A percentile compares a stretch with the other conserved stretches of the same genome.
Evolutionary conservation across 2,888 invertebrate species (phyloP).

Genomic region (Harpalus rufipes): DNA sequence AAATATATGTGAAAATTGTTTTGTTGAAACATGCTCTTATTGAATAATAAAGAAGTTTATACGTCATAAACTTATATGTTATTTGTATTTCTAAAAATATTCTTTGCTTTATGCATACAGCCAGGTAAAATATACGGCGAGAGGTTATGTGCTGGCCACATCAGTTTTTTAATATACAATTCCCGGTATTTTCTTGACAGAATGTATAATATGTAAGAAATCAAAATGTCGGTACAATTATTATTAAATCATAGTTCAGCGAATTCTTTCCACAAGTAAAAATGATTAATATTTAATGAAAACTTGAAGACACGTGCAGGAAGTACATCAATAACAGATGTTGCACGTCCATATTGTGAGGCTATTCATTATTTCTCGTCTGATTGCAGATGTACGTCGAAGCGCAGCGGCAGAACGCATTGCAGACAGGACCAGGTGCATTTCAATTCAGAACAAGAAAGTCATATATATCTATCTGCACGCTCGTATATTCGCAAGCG

Average conservation of each 20-base stretch:
- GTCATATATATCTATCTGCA: slow-evolving; percentile 3
- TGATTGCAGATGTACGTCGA: slow-evolving; percentile 14
- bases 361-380: slow-evolving; percentile 34
- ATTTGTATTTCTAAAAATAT: too few relatives aligned
- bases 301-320: background rate
- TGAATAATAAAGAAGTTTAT: too few relatives aligned
- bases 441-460: background rate
- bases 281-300: slow-evolving; percentile 17
- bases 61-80: too few relatives aligned
- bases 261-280: background rate
- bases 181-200: too few relatives aligned
- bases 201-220: too few relatives aligned
- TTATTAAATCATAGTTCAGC: background rate
- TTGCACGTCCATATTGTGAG: slow-evolving; percentile 9
- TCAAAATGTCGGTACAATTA: background rate
- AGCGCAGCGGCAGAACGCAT: slow-evolving; percentile 6
- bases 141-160: too few relatives aligned
- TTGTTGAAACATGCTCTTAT: too few relatives aligned
- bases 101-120: too few relatives aligned
- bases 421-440: slow-evolving; percentile 38
- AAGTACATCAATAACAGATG: background rate
- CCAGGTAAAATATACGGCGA: too few relatives aligned
- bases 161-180: too few relatives aligned
- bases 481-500: slow-evolving; percentile 2
- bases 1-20: too few relatives aligned